Evolutionary conservation across 2,888 invertebrate species (phyloP).

Genomic region (Rhingia rostrata): DNA sequence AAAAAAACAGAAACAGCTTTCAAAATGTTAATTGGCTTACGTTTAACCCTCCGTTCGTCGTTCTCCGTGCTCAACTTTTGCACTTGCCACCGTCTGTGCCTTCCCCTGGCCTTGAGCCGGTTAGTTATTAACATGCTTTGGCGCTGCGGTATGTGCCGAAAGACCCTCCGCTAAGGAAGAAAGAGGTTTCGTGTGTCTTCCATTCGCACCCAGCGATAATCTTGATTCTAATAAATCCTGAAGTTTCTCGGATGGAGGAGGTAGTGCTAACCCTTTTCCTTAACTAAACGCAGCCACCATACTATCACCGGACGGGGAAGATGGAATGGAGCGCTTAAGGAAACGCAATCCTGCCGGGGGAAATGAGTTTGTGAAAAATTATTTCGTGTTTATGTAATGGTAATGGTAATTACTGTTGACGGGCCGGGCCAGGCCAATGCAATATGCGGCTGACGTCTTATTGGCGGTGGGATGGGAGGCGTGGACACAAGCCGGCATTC

Average conservation of each 20-base stretch:
- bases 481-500: conserved; percentile 24
- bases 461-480: not conserved
- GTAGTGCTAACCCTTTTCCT: conserved; percentile 64
- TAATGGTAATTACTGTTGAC: conserved; percentile 74
- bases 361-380: conserved; percentile 73
- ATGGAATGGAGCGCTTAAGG: conserved; percentile 50
- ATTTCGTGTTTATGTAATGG: conserved; percentile 74
- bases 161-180: conserved; percentile 20
- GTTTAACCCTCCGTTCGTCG: conserved; percentile 5
- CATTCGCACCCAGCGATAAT: conserved; percentile 72
- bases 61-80: conserved; percentile 43
- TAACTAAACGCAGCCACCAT: conserved; percentile 22
- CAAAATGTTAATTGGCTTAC: conserved; percentile 75
- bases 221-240: conserved; percentile 75
- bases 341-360: conserved; percentile 54
- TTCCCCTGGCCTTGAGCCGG: not conserved
- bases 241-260: conserved; percentile 65
- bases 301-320: conserved; percentile 54
- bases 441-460: conserved; percentile 39
- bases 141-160: conserved; percentile 51
- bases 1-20: conserved; percentile 40
- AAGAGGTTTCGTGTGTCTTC: conserved; percentile 61
- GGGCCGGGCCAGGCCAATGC: conserved; percentile 60
- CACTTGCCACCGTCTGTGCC: conserved; percentile 24
- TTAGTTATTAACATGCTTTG: conserved; percentile 54